These are phyloP conservation scores for Hemicrepidius hirtus DNA, from an alignment of 2,888 invertebrate species.

Conservation along the genomic window DNA sequence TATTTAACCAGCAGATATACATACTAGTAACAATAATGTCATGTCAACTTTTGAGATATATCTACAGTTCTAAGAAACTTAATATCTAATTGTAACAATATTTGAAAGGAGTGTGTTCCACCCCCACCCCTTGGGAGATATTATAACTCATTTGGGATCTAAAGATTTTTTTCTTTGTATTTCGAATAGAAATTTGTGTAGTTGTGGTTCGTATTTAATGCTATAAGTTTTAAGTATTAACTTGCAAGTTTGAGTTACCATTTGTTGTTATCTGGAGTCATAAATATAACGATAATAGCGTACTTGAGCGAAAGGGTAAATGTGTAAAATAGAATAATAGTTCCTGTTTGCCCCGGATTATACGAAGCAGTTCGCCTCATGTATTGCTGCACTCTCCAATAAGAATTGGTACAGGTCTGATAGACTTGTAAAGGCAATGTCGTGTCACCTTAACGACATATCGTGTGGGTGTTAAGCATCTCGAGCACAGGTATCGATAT, in stretches of 20 bases:
- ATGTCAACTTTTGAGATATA: no score
- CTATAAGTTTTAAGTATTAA: no score
- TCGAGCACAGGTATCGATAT: constrained; percentile 58
- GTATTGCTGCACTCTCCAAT: constrained; percentile 14
- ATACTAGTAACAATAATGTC: no score
- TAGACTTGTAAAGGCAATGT: constrained; percentile 45
- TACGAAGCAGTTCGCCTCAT: constrained; percentile 17
- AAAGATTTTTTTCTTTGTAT: no score
- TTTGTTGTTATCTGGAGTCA: neutral
- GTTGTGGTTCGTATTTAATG: neutral
- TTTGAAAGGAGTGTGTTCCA: no score
- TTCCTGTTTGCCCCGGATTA: neutral
- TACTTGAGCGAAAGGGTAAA: constrained; percentile 9
- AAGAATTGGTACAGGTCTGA: constrained; percentile 28
- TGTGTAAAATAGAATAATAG: neutral
- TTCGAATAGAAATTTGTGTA: neutral
- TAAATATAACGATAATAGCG: neutral
- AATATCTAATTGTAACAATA: no score
- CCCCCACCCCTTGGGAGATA: no score
- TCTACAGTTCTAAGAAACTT: no score
- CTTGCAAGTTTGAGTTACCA: neutral
- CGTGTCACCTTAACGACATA: constrained; percentile 46
- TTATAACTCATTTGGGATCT: no score
- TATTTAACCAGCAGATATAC: no score
- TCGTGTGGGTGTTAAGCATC: constrained; percentile 52